Evolutionary conservation across 2,888 invertebrate genomes (phyloP).

Genomic region (Drosophila maculinotata): DNA sequence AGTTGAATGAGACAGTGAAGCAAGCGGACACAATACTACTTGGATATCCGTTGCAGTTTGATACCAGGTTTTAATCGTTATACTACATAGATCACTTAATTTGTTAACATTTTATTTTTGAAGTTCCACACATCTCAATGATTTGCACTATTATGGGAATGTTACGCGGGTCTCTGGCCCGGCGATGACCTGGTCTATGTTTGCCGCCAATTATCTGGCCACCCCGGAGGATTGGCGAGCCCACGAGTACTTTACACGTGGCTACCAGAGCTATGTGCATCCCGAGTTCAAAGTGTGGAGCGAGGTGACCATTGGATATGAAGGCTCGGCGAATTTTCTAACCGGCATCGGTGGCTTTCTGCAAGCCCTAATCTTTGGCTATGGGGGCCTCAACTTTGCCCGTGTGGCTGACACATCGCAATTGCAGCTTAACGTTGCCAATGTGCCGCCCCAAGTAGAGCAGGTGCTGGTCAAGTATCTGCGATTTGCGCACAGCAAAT

Average conservation of each 20-base stretch:
- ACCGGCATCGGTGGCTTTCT: constrained; percentile 88
- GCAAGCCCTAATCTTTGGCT: constrained; percentile 87
- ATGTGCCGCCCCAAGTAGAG: constrained; percentile 50
- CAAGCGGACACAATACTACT: constrained; percentile 88
- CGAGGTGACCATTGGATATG: constrained; percentile 86
- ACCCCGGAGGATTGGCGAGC: constrained; percentile 85
- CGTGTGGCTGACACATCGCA: constrained; percentile 57
- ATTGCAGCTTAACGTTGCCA: constrained; percentile 18
- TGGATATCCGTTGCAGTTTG: constrained; percentile 87
- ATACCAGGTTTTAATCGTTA: constrained; percentile 84
- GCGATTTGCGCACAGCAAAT: constrained; percentile 40
- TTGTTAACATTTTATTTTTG: too few relatives aligned
- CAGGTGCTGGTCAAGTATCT: constrained; percentile 47
- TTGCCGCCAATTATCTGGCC: constrained; percentile 86
- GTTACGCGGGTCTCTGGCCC: constrained; percentile 87
- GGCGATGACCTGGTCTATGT: constrained; percentile 89
- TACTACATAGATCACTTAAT: too few relatives aligned
- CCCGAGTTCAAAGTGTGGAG: constrained; percentile 88
- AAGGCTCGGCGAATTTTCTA: constrained; percentile 87
- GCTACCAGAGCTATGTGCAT: constrained; percentile 86
- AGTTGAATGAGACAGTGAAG: constrained; percentile 85
- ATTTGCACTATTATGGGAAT: constrained; percentile 86
- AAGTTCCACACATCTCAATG: constrained; percentile 85
- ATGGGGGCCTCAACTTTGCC: constrained; percentile 86
- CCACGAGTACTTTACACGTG: constrained; percentile 86